Conservation (phyloP, 2,888 invertebrate species). For the Lutraria lutraria region DNA sequence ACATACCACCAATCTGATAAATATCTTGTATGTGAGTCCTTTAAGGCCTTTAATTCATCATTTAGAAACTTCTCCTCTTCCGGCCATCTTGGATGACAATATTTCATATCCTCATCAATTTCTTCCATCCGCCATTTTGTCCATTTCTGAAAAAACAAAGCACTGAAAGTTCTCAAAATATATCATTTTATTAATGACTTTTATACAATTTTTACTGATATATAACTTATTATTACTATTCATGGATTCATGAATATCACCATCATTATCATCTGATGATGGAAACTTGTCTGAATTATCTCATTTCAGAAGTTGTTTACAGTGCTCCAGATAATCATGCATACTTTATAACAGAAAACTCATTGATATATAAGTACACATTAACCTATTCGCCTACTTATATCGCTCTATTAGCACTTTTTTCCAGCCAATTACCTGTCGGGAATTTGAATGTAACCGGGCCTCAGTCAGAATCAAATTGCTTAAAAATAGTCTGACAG, state of each 20-base stretch:
- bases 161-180: background rate
- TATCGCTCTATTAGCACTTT: no score
- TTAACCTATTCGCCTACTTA: no score
- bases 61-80: slow-evolving; percentile 82
- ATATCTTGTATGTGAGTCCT: slow-evolving; percentile 82
- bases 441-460: no score
- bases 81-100: slow-evolving; percentile 85
- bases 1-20: slow-evolving; percentile 84
- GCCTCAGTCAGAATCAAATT: no score
- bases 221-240: background rate
- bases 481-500: no score
- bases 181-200: background rate
- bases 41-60: slow-evolving; percentile 77
- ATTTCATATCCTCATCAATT: slow-evolving; percentile 81
- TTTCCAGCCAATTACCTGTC: no score
- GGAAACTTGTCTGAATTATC: background rate
- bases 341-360: no score
- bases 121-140: slow-evolving; percentile 76
- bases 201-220: background rate
- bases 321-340: no score
- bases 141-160: slow-evolving; percentile 46
- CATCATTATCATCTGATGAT: background rate
- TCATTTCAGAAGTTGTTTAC: background rate
- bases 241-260: background rate
- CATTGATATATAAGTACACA: no score